Conservation (phyloP, 2,888 invertebrate genomes). For the Mayetiola destructor region DNA sequence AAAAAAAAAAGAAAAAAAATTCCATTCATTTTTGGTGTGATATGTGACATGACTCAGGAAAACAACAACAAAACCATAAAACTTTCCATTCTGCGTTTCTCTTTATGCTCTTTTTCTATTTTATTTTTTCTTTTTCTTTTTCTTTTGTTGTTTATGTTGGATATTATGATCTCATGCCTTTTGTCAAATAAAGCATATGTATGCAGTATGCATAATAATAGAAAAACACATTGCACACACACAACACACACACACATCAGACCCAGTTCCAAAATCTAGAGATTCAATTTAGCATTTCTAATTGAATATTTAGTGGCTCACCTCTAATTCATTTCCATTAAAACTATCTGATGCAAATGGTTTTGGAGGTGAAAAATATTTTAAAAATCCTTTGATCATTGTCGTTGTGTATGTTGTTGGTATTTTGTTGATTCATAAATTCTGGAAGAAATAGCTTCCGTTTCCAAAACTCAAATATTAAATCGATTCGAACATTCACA, state of each 20-base stretch:
- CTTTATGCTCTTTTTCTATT: background rate
- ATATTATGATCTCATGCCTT: too few species aligned
- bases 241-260: too few species aligned
- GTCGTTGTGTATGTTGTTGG: background rate
- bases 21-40: background rate
- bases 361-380: background rate
- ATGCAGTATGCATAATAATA: too few species aligned
- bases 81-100: background rate
- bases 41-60: background rate
- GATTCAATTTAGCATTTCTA: too few species aligned
- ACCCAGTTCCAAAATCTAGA: too few species aligned
- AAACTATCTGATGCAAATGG: conserved; percentile 1
- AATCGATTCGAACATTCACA: conserved; percentile 9
- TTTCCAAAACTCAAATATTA: conserved; percentile 11
- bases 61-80: background rate
- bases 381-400: conserved; percentile 9
- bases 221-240: too few species aligned
- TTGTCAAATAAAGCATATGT: too few species aligned
- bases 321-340: background rate
- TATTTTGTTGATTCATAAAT: too few species aligned
- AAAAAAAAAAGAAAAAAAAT: background rate
- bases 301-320: too few species aligned
- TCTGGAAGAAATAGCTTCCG: too few species aligned
- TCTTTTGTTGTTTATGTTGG: too few species aligned
- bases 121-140: background rate